A percentile compares a stretch with the other conserved stretches of the same genome.
Conservation (phyloP, 2,113 vertebrate genomes). For the Gila orcuttii region DNA sequence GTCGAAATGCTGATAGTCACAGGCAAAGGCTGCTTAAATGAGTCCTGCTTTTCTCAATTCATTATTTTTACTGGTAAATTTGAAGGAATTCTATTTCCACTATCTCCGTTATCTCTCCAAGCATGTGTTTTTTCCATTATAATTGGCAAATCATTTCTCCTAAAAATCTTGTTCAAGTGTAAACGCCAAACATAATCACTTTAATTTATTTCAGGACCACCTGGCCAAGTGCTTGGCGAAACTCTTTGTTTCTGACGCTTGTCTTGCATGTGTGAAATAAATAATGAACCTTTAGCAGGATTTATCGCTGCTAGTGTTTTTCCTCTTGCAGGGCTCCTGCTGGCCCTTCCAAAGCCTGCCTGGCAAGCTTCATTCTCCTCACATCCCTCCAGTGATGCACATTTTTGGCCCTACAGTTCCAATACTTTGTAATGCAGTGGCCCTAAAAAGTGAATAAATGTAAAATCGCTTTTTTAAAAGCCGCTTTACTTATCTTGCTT, state of each 20-base stretch:
- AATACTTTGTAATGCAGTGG: neutral
- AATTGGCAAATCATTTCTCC: neutral
- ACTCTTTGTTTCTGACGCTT: conserved; percentile 1
- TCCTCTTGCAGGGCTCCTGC: conserved; percentile 14
- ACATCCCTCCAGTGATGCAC: conserved; percentile 31
- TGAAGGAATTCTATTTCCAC: neutral
- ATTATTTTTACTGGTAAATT: conserved; percentile 5
- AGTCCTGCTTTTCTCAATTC: neutral
- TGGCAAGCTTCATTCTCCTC: neutral
- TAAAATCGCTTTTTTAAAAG: neutral
- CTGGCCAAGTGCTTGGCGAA: conserved; percentile 11
- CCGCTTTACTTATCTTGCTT: neutral
- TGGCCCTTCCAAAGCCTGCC: neutral
- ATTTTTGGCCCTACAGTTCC: conserved; percentile 5
- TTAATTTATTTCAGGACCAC: neutral
- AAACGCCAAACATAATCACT: conserved; percentile 4
- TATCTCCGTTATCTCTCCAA: neutral
- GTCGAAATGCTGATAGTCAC: neutral
- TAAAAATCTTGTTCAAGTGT: neutral
- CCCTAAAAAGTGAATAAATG: neutral
- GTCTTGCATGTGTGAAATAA: conserved; percentile 27
- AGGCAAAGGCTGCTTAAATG: neutral
- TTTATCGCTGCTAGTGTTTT: conserved; percentile 13
- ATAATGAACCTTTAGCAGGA: conserved; percentile 12
- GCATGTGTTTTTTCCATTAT: neutral